phyloP scores from a whole-genome alignment of 2,113 vertebrate species.

The Macrotus californicus region DNA sequence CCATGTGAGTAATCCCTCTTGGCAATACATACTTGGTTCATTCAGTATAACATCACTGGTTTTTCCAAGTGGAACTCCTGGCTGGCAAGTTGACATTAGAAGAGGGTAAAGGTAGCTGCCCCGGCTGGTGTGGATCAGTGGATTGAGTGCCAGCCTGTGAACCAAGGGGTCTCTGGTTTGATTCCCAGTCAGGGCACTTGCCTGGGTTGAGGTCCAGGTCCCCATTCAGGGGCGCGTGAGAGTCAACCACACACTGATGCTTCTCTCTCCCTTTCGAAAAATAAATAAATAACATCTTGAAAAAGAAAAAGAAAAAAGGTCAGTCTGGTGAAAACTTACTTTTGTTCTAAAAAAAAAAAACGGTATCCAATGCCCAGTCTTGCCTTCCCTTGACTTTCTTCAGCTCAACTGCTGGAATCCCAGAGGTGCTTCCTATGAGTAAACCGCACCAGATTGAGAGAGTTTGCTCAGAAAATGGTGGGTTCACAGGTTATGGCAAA shows the following conservation, averaged over 20 bases:
- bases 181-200: too few species aligned
- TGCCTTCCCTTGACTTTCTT: neutral
- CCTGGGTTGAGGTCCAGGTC: too few species aligned
- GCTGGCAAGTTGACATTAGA: neutral
- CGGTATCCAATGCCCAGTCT: neutral
- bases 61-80: neutral
- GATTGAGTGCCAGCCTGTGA: too few species aligned
- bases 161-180: too few species aligned
- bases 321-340: neutral
- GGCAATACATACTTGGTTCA: constrained; percentile 25
- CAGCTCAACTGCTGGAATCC: neutral
- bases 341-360: neutral
- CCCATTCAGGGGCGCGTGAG: too few species aligned
- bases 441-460: neutral
- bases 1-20: neutral
- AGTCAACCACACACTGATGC: too few species aligned
- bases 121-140: too few species aligned
- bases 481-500: neutral
- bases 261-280: too few species aligned
- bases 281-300: neutral
- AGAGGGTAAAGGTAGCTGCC: neutral
- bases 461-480: neutral
- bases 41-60: neutral
- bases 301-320: too few species aligned
- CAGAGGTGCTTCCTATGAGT: neutral